Conservation (phyloP, 2,797 vertebrate genomes). For the Schizopygopsis malacanthus region DNA sequence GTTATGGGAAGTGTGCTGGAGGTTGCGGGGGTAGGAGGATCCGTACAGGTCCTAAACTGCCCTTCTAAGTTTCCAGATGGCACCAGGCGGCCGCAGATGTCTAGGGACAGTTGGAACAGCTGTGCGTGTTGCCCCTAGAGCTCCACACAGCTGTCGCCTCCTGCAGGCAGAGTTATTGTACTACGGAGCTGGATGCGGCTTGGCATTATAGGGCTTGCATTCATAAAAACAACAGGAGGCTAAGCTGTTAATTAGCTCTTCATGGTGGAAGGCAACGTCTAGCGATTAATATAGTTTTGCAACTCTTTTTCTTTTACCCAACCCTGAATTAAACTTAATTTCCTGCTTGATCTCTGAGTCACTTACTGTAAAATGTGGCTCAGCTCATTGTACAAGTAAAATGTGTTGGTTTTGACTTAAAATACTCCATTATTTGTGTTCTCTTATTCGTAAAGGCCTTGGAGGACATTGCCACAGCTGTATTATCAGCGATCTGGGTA, state of each 20-base stretch:
- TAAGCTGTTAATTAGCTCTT: slow-evolving; percentile 85
- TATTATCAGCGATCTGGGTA: slow-evolving; percentile 91
- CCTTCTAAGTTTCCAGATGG: slow-evolving; percentile 76
- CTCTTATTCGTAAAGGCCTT: slow-evolving; percentile 84
- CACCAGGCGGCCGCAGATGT: slow-evolving; percentile 72
- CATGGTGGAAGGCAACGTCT: slow-evolving; percentile 77
- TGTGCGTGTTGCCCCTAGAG: slow-evolving; percentile 67
- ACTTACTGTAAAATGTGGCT: slow-evolving; percentile 67
- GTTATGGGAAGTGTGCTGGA: slow-evolving; percentile 64
- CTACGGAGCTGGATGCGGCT: slow-evolving; percentile 66
- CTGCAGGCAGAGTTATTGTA: slow-evolving; percentile 80
- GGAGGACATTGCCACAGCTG: slow-evolving; percentile 88
- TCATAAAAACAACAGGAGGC: slow-evolving; percentile 83
- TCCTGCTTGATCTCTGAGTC: slow-evolving; percentile 73
- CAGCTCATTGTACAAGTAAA: slow-evolving; percentile 70
- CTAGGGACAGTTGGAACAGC: slow-evolving; percentile 74
- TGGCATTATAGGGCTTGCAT: slow-evolving; percentile 73
- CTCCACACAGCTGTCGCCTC: slow-evolving; percentile 76
- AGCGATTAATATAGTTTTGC: slow-evolving; percentile 73
- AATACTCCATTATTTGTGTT: slow-evolving; percentile 77
- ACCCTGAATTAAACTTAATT: slow-evolving; percentile 72
- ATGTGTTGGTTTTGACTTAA: slow-evolving; percentile 76
- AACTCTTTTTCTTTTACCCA: slow-evolving; percentile 48
- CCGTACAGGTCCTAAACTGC: slow-evolving; percentile 73
- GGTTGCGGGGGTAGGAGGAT: slow-evolving; percentile 61